phyloP scores from a whole-genome alignment of 64 coral and sea anemone genomes.

The Montipora capricornis region DNA sequence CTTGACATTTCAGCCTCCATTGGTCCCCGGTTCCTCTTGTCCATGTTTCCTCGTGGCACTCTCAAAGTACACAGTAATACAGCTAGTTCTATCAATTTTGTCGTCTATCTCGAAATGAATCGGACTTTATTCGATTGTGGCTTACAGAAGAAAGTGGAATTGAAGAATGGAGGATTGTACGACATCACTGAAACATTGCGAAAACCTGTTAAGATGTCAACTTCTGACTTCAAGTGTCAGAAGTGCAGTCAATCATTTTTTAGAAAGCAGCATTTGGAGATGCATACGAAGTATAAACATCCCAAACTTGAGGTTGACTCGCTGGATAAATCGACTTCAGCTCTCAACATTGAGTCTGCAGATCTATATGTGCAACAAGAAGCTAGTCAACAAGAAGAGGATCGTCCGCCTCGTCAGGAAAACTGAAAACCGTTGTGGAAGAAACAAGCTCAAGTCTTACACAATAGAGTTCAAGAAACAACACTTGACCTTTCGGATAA shows the following conservation, averaged over 20 bases:
- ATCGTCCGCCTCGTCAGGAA: conserved; percentile 42
- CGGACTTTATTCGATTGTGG: conserved; percentile 80
- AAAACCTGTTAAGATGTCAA: conserved; percentile 70
- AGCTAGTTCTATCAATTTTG: background rate
- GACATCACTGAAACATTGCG: conserved; percentile 61
- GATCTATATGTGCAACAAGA: conserved; percentile 58
- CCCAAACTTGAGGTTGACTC: conserved; percentile 58
- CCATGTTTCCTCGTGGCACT: too few species aligned
- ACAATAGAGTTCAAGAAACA: background rate
- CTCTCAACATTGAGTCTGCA: conserved; percentile 42
- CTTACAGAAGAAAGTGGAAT: conserved; percentile 42
- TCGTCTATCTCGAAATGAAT: conserved; percentile 73
- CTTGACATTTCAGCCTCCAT: conserved; percentile 74
- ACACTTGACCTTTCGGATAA: conserved; percentile 2
- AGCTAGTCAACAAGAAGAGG: conserved; percentile 41
- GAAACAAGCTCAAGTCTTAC: conserved; percentile 11
- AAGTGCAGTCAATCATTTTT: conserved; percentile 76
- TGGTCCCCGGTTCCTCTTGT: background rate
- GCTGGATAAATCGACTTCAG: conserved; percentile 65
- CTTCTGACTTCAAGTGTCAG: conserved; percentile 61
- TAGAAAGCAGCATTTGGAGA: conserved; percentile 74
- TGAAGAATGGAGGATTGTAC: conserved; percentile 18
- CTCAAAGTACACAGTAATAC: too few species aligned
- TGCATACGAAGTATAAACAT: conserved; percentile 78
- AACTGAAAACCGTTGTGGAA: conserved; percentile 54